Percentiles rank a stretch among this genome's conserved stretches.
Conservation (phyloP, 1,140 invertebrate genomes). For the Pseudoatta argentina region DNA sequence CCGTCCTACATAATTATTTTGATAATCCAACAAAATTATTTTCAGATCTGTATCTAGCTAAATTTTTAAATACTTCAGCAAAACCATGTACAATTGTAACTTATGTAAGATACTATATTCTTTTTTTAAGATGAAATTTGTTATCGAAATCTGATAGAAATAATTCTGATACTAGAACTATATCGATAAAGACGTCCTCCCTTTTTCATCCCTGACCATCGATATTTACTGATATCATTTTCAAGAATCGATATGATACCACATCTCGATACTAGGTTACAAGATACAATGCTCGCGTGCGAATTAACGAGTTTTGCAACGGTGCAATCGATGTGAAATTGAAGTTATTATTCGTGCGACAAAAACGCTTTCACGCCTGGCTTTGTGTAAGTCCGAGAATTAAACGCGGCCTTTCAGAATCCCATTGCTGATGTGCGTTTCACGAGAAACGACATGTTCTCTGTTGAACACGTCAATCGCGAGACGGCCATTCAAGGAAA, state of each 20-base stretch:
- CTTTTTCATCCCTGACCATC: neutral
- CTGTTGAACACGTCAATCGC: slow-evolving; percentile 52
- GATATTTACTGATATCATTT: neutral
- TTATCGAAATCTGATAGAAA: neutral
- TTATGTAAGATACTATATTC: neutral
- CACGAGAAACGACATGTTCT: slow-evolving; percentile 47
- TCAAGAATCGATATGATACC: neutral
- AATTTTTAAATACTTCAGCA: too few species aligned
- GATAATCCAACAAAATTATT: too few species aligned
- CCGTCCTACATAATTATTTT: too few species aligned
- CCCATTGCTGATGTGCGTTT: slow-evolving; percentile 37
- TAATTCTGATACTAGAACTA: neutral
- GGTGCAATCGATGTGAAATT: slow-evolving; percentile 52
- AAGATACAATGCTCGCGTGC: neutral
- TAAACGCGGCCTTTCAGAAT: slow-evolving; percentile 40
- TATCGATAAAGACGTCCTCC: too few species aligned
- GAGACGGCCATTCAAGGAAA: slow-evolving; percentile 42
- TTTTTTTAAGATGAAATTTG: neutral
- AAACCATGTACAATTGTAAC: neutral
- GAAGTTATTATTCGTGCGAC: slow-evolving; percentile 46
- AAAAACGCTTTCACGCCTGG: slow-evolving; percentile 50
- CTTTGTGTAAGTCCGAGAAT: slow-evolving; percentile 49
- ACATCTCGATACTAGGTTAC: neutral
- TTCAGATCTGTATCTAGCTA: too few species aligned
- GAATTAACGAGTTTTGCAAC: slow-evolving; percentile 36